phyloP scores from a whole-genome alignment of 2,888 invertebrate species.

The Azorinus chamasolen region DNA sequence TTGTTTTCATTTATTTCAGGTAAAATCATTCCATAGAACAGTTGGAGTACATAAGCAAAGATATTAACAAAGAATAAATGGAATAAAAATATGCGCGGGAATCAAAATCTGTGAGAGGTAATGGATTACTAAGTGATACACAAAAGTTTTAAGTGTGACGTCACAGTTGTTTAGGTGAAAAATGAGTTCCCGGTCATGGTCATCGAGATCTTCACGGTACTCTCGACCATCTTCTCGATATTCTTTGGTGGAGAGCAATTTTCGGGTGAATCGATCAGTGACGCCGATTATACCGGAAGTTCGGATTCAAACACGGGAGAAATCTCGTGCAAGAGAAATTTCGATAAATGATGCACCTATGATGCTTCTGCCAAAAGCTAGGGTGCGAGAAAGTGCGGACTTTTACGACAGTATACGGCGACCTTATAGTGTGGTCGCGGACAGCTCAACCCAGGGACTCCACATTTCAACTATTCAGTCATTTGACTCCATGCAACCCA shows the following conservation, averaged over 20 bases:
- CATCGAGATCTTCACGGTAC: slow-evolving; percentile 29
- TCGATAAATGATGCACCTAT: slow-evolving; percentile 63
- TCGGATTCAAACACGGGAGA: slow-evolving; percentile 20
- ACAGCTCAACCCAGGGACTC: slow-evolving; percentile 47
- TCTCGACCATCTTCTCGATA: slow-evolving; percentile 50
- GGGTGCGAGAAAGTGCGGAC: slow-evolving; percentile 49
- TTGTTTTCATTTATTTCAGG: too few species aligned
- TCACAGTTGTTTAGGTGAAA: too few species aligned
- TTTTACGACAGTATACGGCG: slow-evolving; percentile 38
- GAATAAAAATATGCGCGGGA: too few species aligned
- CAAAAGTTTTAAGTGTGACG: too few species aligned
- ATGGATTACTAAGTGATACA: too few species aligned
- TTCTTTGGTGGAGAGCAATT: slow-evolving; percentile 61
- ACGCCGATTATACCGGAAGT: slow-evolving; percentile 52
- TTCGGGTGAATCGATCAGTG: slow-evolving; percentile 28
- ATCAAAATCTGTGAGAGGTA: too few species aligned
- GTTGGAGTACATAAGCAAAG: too few species aligned
- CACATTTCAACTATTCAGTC: slow-evolving; percentile 60
- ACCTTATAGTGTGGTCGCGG: slow-evolving; percentile 52
- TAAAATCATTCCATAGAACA: too few species aligned
- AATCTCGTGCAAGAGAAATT: slow-evolving; percentile 34
- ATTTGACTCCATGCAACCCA: slow-evolving; percentile 25
- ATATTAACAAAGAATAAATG: too few species aligned
- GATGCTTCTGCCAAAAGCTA: slow-evolving; percentile 63
- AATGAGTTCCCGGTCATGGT: slow-evolving; percentile 2